Evolutionary conservation across 2,888 invertebrate genomes (phyloP).

Genomic region (Standfussiana lucernea): DNA sequence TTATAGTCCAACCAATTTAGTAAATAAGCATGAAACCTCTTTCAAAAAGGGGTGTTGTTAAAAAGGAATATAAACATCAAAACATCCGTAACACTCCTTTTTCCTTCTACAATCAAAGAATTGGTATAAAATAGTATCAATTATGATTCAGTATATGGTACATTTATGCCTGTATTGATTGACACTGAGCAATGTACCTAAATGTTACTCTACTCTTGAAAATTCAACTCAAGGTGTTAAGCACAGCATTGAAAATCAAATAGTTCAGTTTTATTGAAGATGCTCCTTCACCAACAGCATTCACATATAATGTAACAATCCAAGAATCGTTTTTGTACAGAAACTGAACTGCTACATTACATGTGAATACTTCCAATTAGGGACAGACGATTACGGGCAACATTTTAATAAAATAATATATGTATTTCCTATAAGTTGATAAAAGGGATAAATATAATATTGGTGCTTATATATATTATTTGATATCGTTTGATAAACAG

Average conservation of each 20-base stretch:
- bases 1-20: neutral
- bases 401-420: neutral
- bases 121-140: neutral
- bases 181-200: too few relatives aligned
- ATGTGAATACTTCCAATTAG: too few relatives aligned
- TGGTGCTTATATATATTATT: neutral
- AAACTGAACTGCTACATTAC: too few relatives aligned
- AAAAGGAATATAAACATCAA: neutral
- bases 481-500: neutral
- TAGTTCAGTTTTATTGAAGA: too few relatives aligned
- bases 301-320: too few relatives aligned
- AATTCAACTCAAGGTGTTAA: too few relatives aligned
- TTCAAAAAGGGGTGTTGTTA: neutral
- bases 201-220: too few relatives aligned
- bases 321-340: too few relatives aligned
- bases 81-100: slow-evolving; percentile 7
- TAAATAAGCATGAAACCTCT: slow-evolving; percentile 22
- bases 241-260: too few relatives aligned
- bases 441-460: neutral
- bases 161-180: neutral
- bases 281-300: too few relatives aligned
- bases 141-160: neutral
- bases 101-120: slow-evolving; percentile 8
- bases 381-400: too few relatives aligned
- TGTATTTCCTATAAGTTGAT: neutral